Percentiles rank a stretch among this genome's conserved stretches.
phyloP scores from a whole-genome alignment of 2,797 vertebrate species.

The Poliocrania exsul region DNA sequence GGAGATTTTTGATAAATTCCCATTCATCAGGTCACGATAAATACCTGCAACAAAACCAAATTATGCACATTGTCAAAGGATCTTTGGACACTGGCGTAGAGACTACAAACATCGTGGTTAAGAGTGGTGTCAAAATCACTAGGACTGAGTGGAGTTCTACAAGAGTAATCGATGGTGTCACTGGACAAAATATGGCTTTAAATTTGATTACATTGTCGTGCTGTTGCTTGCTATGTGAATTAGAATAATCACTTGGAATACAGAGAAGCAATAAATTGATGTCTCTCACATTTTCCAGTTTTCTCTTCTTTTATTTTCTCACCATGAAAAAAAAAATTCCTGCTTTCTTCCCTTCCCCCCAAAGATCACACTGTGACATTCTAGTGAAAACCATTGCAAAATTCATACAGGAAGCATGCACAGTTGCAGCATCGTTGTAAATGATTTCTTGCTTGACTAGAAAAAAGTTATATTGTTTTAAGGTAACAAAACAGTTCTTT shows the following conservation, averaged over 20 bases:
- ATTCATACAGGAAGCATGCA: slow-evolving; percentile 83
- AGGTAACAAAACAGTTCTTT: slow-evolving; percentile 92
- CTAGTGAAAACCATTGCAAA: slow-evolving; percentile 84
- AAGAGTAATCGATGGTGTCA: slow-evolving; percentile 66
- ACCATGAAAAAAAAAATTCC: slow-evolving; percentile 74
- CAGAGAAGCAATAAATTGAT: slow-evolving; percentile 78
- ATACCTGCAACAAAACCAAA: slow-evolving; percentile 71
- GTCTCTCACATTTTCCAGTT: slow-evolving; percentile 82
- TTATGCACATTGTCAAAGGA: slow-evolving; percentile 69
- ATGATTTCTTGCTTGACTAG: slow-evolving; percentile 81
- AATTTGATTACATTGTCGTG: slow-evolving; percentile 77
- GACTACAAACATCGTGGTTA: slow-evolving; percentile 68
- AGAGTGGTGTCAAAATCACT: slow-evolving; percentile 61
- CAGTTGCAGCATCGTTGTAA: slow-evolving; percentile 82
- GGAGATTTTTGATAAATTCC: slow-evolving; percentile 37
- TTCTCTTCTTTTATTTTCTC: slow-evolving; percentile 78
- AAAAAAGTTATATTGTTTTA: slow-evolving; percentile 86
- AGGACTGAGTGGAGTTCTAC: slow-evolving; percentile 58
- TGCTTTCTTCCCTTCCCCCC: slow-evolving; percentile 69
- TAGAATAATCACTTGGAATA: slow-evolving; percentile 77
- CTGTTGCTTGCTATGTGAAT: slow-evolving; percentile 73
- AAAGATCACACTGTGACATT: slow-evolving; percentile 80
- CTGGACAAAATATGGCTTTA: slow-evolving; percentile 86
- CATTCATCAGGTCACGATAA: slow-evolving; percentile 62
- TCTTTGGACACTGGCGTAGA: slow-evolving; percentile 77